Base-by-base conservation (phyloP, 2,113 vertebrate species). In the Xenus cinereus region DNA sequence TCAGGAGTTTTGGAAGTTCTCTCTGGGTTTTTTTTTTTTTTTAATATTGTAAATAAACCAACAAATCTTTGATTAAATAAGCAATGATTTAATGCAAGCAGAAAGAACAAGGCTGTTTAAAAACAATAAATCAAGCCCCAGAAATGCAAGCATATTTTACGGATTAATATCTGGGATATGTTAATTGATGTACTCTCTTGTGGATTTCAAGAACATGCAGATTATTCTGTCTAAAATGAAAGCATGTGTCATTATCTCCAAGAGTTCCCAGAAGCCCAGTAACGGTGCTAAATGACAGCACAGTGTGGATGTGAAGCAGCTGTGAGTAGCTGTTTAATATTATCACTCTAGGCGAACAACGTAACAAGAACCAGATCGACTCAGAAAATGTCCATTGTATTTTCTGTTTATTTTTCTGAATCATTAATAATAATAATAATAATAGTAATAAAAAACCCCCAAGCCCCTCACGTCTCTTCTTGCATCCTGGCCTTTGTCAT, bases 221-320 rank as follows among this genome's bases (percentile, higher is more conserved):
- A 93, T 90, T 93, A 96, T 96, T 96, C 78, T 72, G 12, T 48
- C 81, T 94, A 86, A 96, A 93, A 92, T 45, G 66, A 91, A 91
- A 96, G 89, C 80, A 43, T 86, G 88, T 96, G 95, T 95, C 95
- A 94, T 90, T 95, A 83, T 90, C 90, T 92, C 62, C 87, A 89
- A 96, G 95, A 77, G 96, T 75, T 96, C 95, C 95, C 97, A 89
- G 85, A 93, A 71, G 94, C 85, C 91, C 93, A 71, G 81, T 92
- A 77, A 94, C 3, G 0, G 41, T 84, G n/a, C n/a, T 91, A 95
- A 90, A 92, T 86, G 84, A 71, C 37, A 96, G 28, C 43, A 24
- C 9, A 12, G 45, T 57, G 35, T 93, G 92, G 90, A 80, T 56
- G 23, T 68, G 92, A 91, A 79, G 41, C 81, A 62, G 87, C n/a